phyloP scores from a whole-genome alignment of 1,140 invertebrate genomes.

The Ectropis grisescens region DNA sequence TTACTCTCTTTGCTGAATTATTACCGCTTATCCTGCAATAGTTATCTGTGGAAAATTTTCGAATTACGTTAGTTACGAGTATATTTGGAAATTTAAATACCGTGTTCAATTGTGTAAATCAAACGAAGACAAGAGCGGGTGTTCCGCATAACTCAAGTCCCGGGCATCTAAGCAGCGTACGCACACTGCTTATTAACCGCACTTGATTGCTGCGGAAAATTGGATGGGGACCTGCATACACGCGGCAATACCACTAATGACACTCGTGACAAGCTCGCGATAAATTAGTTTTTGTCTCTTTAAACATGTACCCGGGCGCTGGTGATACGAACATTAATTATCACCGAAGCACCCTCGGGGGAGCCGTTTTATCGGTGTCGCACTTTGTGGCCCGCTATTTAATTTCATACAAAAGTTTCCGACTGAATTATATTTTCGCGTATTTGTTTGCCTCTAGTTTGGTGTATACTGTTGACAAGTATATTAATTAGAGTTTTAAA shows the following conservation, averaged over 20 bases:
- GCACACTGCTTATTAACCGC: conserved; percentile 36
- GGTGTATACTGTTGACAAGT: too few species aligned
- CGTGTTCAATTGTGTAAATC: neutral
- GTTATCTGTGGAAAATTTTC: too few species aligned
- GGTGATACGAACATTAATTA: neutral
- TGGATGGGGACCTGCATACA: conserved; percentile 29
- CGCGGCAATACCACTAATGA: conserved; percentile 14
- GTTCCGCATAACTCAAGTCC: conserved; percentile 26
- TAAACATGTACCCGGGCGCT: neutral
- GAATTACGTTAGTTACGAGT: too few species aligned
- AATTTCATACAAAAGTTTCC: too few species aligned
- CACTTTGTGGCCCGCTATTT: too few species aligned
- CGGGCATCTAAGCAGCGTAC: conserved; percentile 18
- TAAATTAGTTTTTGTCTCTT: too few species aligned
- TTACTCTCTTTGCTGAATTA: neutral
- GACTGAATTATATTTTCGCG: too few species aligned
- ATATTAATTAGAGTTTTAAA: too few species aligned
- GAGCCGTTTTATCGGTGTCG: too few species aligned
- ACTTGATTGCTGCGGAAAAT: conserved; percentile 43
- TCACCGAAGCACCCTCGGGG: too few species aligned
- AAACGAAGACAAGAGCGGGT: conserved; percentile 1
- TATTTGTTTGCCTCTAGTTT: too few species aligned
- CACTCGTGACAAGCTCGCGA: conserved; percentile 4
- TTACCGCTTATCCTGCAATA: neutral
- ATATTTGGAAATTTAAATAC: neutral